Evolutionary conservation across 2,113 vertebrate genomes (phyloP).

Genomic region (Cnemophilus loriae): DNA sequence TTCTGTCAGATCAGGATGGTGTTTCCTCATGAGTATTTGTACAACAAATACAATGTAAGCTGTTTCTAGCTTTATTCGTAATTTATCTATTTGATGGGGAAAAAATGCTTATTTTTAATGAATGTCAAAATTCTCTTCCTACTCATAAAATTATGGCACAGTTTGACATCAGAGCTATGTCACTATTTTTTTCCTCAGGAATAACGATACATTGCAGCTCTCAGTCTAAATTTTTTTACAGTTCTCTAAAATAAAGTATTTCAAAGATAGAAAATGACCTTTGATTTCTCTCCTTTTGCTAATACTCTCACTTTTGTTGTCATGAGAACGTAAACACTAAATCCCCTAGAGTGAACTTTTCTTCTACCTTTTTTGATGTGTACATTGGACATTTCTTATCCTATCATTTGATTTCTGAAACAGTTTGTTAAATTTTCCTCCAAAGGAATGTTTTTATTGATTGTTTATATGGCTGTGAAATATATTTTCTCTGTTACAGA

Average conservation of each 20-base stretch:
- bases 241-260: background rate
- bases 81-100: background rate
- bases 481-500: background rate
- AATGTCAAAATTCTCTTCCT: background rate
- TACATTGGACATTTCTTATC: background rate
- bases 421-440: background rate
- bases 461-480: background rate
- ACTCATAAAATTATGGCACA: background rate
- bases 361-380: background rate
- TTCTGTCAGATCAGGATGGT: background rate
- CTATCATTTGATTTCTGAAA: background rate
- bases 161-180: background rate
- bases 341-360: background rate
- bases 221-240: background rate
- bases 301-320: background rate
- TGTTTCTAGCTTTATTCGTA: background rate
- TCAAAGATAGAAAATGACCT: background rate
- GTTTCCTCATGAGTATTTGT: background rate
- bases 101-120: background rate
- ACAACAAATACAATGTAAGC: background rate
- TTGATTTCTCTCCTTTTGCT: conserved; percentile 4
- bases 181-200: background rate
- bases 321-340: conserved; percentile 1
- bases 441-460: conserved; percentile 16
- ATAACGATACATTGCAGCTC: background rate